phyloP scores from a whole-genome alignment of 2,797 vertebrate genomes.

The Allobates femoralis region DNA sequence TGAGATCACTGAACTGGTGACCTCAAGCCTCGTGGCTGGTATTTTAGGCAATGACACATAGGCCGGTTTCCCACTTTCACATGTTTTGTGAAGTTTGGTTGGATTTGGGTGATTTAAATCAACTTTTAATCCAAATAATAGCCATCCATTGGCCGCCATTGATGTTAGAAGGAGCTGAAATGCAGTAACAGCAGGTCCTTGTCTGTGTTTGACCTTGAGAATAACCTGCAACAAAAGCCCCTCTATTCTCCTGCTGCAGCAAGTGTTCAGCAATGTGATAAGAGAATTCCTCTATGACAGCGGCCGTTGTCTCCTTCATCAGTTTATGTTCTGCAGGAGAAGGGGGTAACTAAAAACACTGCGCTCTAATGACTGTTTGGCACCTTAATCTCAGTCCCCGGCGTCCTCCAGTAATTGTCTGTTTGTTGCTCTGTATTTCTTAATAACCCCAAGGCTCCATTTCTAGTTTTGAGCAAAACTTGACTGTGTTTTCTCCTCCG shows the following conservation, averaged over 20 bases:
- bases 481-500: constrained; percentile 12
- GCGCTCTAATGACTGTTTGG: constrained; percentile 34
- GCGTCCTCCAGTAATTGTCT: constrained; percentile 24
- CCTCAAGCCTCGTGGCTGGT: neutral
- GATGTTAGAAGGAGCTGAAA: constrained; percentile 34
- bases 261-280: constrained; percentile 46
- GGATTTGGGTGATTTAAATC: neutral
- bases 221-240: neutral
- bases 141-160: constrained; percentile 6
- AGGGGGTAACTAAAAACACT: constrained; percentile 17
- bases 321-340: neutral
- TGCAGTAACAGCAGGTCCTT: constrained; percentile 16
- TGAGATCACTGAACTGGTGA: neutral
- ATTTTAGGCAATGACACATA: neutral
- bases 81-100: neutral
- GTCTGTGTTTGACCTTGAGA: constrained; percentile 47
- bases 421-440: constrained; percentile 38
- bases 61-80: neutral
- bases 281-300: constrained; percentile 48
- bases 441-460: constrained; percentile 52
- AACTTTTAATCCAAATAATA: constrained; percentile 40
- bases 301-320: constrained; percentile 10
- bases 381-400: constrained; percentile 29
- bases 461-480: constrained; percentile 38
- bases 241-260: constrained; percentile 5